Conservation (phyloP, 1,140 invertebrate species). For the Hycleus cichorii region DNA sequence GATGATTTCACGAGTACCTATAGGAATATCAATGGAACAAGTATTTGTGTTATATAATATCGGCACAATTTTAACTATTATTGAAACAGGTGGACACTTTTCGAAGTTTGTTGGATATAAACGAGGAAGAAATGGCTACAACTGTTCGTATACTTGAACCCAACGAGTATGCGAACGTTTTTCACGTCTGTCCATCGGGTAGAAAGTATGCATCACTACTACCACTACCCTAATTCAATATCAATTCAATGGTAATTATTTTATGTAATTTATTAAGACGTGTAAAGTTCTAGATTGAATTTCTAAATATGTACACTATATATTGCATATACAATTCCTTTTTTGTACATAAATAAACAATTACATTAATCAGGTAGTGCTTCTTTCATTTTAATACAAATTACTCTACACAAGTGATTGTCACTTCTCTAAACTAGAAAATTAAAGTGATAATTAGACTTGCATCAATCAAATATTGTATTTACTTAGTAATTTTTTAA, state of each 20-base stretch:
- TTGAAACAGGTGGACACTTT: constrained; percentile 31
- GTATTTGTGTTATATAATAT: constrained; percentile 15
- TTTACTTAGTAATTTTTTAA: constrained; percentile 4
- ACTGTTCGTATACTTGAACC: constrained; percentile 29
- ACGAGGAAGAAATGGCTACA: constrained; percentile 30
- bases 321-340: constrained; percentile 19
- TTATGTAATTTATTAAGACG: constrained; percentile 8
- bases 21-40: constrained; percentile 36
- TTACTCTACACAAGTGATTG: constrained; percentile 24
- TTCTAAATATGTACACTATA: constrained; percentile 18
- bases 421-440: constrained; percentile 16
- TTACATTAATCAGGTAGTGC: constrained; percentile 23
- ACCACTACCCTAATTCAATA: constrained; percentile 5
- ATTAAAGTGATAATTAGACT: constrained; percentile 1
- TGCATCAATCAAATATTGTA: constrained; percentile 11
- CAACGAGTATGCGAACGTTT: constrained; percentile 19
- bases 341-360: constrained; percentile 23
- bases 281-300: constrained; percentile 14
- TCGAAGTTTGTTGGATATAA: constrained; percentile 29
- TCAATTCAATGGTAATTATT: constrained; percentile 2
- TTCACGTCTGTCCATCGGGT: constrained; percentile 33
- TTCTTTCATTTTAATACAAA: constrained; percentile 17
- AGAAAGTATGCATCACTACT: constrained; percentile 32
- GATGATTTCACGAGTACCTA: constrained; percentile 35
- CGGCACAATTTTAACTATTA: background rate